Conservation (phyloP, 2,797 vertebrate genomes). For the Lepilemur septentrionalis region DNA sequence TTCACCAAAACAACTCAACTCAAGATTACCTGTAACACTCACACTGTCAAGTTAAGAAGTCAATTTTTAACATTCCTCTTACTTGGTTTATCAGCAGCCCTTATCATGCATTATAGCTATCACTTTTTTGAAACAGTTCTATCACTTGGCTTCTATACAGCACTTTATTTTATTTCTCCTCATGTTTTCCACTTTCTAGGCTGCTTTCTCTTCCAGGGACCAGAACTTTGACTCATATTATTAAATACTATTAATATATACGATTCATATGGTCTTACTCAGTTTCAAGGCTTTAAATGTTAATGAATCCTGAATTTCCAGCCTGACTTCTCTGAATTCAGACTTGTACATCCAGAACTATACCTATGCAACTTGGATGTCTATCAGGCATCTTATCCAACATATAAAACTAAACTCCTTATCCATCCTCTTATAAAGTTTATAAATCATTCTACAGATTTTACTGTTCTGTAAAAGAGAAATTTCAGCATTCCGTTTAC, state of each 20-base stretch:
- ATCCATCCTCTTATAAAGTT: neutral
- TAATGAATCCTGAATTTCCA: neutral
- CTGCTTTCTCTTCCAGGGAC: neutral
- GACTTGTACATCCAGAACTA: neutral
- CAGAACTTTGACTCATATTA: neutral
- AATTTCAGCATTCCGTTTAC: neutral
- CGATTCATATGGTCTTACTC: neutral
- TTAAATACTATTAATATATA: neutral
- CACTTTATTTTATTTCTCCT: neutral
- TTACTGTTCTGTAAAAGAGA: neutral
- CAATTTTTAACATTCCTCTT: neutral
- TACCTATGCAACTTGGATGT: neutral
- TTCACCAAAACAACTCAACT: neutral
- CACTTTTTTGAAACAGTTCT: neutral
- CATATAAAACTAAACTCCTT: neutral
- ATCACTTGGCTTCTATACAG: neutral
- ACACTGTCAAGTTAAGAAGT: neutral
- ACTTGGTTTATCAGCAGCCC: neutral
- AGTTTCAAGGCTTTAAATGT: neutral
- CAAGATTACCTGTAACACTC: neutral
- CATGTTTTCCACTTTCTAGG: neutral
- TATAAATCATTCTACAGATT: neutral
- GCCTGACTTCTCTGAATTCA: neutral
- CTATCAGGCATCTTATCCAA: neutral
- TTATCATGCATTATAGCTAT: neutral